A percentile compares a stretch with the other conserved stretches of the same genome.
Conservation (phyloP, 2,797 vertebrate genomes). For the Microchirus variegatus region DNA sequence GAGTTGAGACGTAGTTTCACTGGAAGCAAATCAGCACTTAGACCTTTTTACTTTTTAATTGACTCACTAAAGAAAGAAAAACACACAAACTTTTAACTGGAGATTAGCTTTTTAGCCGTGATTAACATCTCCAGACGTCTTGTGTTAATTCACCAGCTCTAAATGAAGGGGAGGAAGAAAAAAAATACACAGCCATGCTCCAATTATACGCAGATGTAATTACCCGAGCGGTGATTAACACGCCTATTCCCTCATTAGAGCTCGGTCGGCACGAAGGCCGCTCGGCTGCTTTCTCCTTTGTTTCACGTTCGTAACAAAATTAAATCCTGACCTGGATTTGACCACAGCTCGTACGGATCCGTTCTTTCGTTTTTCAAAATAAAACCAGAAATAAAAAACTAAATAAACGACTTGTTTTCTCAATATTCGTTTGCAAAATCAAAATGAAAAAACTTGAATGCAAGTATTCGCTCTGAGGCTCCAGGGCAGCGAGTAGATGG, state of each 20-base stretch:
- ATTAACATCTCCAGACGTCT: conserved; percentile 50
- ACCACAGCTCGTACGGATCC: too few relatives aligned
- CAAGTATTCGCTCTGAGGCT: too few relatives aligned
- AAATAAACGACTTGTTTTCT: too few relatives aligned
- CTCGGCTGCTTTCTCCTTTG: conserved; percentile 8
- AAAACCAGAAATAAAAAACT: too few relatives aligned
- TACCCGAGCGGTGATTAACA: conserved; percentile 53
- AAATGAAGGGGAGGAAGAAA: conserved; percentile 48
- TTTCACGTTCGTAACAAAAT: too few relatives aligned
- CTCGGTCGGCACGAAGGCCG: conserved; percentile 27
- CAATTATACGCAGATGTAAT: conserved; percentile 45
- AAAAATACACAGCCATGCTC: conserved; percentile 21
- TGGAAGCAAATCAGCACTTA: conserved; percentile 12
- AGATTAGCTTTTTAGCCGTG: conserved; percentile 35
- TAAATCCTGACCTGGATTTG: too few relatives aligned
- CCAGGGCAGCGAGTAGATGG: too few relatives aligned
- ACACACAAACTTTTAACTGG: conserved; percentile 3
- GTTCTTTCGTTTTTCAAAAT: too few relatives aligned
- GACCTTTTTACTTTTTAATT: conserved; percentile 30
- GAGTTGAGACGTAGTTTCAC: too few relatives aligned
- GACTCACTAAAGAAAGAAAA: conserved; percentile 17
- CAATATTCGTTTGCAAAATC: too few relatives aligned
- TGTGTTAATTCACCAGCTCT: conserved; percentile 19
- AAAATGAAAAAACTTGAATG: too few relatives aligned
- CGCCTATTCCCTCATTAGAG: conserved; percentile 28